Evolutionary conservation across 2,888 invertebrate genomes (phyloP), one percentile per base, ranked within the genome.

Genomic region (Euzophera pinguis): DNA sequence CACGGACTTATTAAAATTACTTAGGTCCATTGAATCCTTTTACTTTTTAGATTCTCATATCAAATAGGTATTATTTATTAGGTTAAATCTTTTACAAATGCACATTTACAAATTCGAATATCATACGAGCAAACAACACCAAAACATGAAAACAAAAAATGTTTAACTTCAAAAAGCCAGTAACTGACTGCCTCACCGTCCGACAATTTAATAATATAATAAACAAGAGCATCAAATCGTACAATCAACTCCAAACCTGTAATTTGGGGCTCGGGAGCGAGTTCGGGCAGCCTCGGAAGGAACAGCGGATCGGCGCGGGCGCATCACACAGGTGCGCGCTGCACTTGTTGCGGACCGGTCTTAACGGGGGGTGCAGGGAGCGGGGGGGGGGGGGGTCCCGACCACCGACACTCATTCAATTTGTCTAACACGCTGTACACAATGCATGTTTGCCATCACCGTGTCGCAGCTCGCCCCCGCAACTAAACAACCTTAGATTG

Each of bases 401-500:
- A 60, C 62, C 61, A 61, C 60, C 64, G 57, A 63, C 65, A 64
- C 68, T 73, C 76, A 67, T 71, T 75, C 76, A 74, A 73, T 78
- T 75, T 75, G 79, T 77, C 75, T 66, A 64, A 70, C 67, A 69
- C 63, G 63, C 63, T 59, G 61, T 60, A 64, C 65, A 62, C 66
- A 62, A 51, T 16, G 60, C 63, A 54, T 67, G 67, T 64, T 66
- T 66, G 52, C 57, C 55, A 65, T 63, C 71, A 61, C 65, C 69
- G 45, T 63, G 69, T 65, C 71, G 66, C 16, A 16, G 39, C 56
- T 14, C 45, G 42, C 42, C 29, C 32, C 22, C 50, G 22, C 27
- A n/a, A 35, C 37, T 35, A 27, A 39, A 32, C 32, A 9, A 10
- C 17, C 1, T 32, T 9, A 22, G 29, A 34, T 45, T 32, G 32